Evolutionary conservation across 2,888 invertebrate genomes (phyloP).

Genomic region (Epiblema foenella): DNA sequence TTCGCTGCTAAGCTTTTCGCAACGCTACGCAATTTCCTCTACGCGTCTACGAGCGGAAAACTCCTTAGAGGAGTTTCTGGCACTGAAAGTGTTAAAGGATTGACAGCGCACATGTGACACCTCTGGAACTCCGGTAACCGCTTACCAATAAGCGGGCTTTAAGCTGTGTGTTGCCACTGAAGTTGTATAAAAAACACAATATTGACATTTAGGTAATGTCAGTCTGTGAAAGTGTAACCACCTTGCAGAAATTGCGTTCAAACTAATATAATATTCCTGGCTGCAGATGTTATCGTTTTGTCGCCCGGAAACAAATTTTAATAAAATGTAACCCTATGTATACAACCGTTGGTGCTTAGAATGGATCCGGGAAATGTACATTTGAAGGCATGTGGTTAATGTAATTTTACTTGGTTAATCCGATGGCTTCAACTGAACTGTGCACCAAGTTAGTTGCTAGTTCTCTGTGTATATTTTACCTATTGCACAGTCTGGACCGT

Average conservation of each 20-base stretch:
- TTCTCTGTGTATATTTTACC: constrained; percentile 25
- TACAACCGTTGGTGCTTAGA: constrained; percentile 27
- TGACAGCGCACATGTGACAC: no score
- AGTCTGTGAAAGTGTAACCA: not conserved
- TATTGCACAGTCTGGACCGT: no score
- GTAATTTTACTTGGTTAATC: constrained; percentile 39
- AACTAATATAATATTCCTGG: not conserved
- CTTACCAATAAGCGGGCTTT: no score
- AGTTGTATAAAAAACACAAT: not conserved
- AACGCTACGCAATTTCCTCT: no score
- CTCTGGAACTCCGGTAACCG: no score
- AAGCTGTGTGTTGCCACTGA: no score
- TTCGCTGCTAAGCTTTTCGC: no score
- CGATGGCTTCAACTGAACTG: constrained; percentile 28
- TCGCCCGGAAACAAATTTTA: constrained; percentile 14
- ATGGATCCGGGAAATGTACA: constrained; percentile 28
- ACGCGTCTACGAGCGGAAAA: no score
- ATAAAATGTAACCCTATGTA: constrained; percentile 22
- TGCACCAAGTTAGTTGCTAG: constrained; percentile 13
- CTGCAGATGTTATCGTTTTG: not conserved
- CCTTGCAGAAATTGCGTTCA: not conserved
- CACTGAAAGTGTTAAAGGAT: no score
- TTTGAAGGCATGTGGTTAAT: constrained; percentile 39
- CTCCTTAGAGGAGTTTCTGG: no score
- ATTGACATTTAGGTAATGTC: not conserved